Evolutionary conservation across 2,797 vertebrate genomes (phyloP), one percentile per base, ranked within the genome.

Genomic region (Borostomias antarcticus): DNA sequence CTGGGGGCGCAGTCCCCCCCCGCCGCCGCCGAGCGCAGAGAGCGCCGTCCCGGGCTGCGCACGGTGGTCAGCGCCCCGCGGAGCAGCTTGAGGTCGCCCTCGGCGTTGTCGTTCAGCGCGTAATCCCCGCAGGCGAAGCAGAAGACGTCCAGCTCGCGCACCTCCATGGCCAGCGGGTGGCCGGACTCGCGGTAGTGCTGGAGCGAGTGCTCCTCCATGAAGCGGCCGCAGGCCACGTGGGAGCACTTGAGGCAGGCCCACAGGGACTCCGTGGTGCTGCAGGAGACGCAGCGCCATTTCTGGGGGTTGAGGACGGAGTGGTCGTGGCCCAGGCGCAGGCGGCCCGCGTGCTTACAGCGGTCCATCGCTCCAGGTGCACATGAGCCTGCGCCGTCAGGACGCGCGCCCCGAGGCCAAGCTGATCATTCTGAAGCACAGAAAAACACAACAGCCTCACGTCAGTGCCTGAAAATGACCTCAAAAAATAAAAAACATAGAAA

Each of bases 221-320:
- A 98, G 66, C 89, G 93, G 56, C 98, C 98, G 40, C 98, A 99
- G 33, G 98, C 94, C 71, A 99, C 98, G 28, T 99, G 96, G 0
- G 98, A 94, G 89, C 98, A 99, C 89, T 99, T 99, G 75, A 99
- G 95, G 79, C 98, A 99, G 70, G 98, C 98, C 98, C 98, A 99
- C 82, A 96, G 89, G 0, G 98, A 98, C 80, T 99, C 98, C 0
- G 94, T 96, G 77, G 96, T 97, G 86, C 91, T 85, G 86, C 98
- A 99, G 81, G 95, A 95, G 80, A 95, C 80, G 51, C 98, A 99
- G 69, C 85, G 91, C 98, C 98, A 99, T 92, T 98, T 99, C 81
- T 99, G 97, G 0, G 97, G 96, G 87, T 99, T 99, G 86, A 99
- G 92, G 88, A 97, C 96, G 60, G 98, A 99, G 89, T 99, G 98